Conservation (phyloP, 2,797 vertebrate species). For the Margarornis squamiger region DNA sequence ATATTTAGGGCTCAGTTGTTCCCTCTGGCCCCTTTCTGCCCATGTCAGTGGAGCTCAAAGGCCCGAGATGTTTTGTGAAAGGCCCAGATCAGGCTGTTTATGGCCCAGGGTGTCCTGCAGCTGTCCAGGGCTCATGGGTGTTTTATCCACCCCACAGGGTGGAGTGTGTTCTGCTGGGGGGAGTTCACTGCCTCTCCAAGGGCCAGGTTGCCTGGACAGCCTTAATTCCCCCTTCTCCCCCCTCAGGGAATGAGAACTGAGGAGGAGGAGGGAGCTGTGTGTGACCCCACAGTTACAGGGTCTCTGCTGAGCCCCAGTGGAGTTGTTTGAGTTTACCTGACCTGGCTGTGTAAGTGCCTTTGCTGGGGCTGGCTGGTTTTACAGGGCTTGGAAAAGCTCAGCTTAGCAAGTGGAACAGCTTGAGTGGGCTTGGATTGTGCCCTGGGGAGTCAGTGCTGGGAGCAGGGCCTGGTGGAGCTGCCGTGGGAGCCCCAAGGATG, state of each 20-base stretch:
- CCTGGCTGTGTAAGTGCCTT: neutral
- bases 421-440: neutral
- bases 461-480: neutral
- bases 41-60: neutral
- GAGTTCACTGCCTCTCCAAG: neutral
- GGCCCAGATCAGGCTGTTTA: neutral
- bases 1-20: neutral
- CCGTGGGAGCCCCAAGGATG: fast-evolving
- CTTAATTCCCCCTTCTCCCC: neutral
- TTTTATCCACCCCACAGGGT: fast-evolving
- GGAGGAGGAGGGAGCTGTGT: neutral
- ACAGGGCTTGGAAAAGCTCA: neutral
- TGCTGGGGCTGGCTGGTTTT: neutral
- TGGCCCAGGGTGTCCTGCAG: neutral
- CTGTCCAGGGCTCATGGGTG: neutral
- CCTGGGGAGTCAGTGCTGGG: neutral
- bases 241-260: neutral
- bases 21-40: neutral
- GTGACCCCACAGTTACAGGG: neutral
- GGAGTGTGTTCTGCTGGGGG: neutral
- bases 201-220: neutral
- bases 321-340: neutral
- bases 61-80: neutral
- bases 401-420: fast-evolving
- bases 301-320: neutral